phyloP scores from a whole-genome alignment of 2,113 vertebrate genomes.

The Corvus moneduloides region DNA sequence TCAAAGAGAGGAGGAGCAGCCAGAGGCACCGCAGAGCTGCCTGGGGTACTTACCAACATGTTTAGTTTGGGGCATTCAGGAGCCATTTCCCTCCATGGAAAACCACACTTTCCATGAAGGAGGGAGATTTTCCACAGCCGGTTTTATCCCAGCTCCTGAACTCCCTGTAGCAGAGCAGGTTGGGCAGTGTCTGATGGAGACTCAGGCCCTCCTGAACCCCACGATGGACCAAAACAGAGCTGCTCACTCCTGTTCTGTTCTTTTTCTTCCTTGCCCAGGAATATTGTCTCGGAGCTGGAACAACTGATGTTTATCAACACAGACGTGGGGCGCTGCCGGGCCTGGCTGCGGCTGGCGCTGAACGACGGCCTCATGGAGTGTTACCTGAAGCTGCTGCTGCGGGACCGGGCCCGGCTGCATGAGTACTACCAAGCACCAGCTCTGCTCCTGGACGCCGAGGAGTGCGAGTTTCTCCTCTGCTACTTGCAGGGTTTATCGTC shows the following conservation, averaged over 20 bases:
- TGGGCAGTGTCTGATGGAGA: not conserved
- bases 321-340: conserved; percentile 89
- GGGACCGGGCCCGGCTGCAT: conserved; percentile 77
- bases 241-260: not conserved
- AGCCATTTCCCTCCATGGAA: not conserved
- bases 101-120: not conserved
- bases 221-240: accelerated
- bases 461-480: conserved; percentile 91
- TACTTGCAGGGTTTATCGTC: conserved; percentile 91
- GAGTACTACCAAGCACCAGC: conserved; percentile 85
- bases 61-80: not conserved
- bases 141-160: not conserved
- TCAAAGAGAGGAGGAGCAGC: not conserved
- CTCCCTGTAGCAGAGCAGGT: not conserved
- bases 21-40: not conserved
- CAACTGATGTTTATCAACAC: conserved; percentile 86
- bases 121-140: not conserved
- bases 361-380: conserved; percentile 93
- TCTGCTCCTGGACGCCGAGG: conserved; percentile 86
- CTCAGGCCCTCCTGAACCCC: not conserved
- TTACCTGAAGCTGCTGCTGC: conserved; percentile 87
- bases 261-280: conserved; percentile 63
- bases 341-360: conserved; percentile 91
- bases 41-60: not conserved
- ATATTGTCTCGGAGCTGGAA: conserved; percentile 87